Evolutionary conservation across 2,888 invertebrate species (phyloP), one percentile per base, ranked within the genome.

Genomic region (Macrophya annulata): DNA sequence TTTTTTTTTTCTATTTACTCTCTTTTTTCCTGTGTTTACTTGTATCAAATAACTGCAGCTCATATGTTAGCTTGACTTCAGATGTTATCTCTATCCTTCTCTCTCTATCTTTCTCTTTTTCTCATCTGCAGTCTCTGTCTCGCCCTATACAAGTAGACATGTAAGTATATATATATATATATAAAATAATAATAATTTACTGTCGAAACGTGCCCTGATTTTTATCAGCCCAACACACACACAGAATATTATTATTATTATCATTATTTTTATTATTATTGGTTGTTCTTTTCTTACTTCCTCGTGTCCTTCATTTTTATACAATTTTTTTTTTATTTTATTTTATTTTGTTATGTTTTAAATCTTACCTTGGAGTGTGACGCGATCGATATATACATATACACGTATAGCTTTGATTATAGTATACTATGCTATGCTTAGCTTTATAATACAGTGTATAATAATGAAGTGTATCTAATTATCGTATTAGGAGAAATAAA

Each of bases 171-270:
- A 1, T 17, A 6, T 17, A 5, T 8, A 6, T 55, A 1, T 55
- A n/a, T n/a, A n/a, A n/a, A n/a, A n/a, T n/a, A 31, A 8, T n/a
- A 55, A 55, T 55, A 51, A 51, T 55, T 55, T 55, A 55, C 55
- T n/a, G 55, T 55, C n/a, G 55, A 55, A 55, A 55, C 55, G 55
- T 55, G 55, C 55, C n/a, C 55, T n/a, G 55, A 55, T 55, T n/a
- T 55, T 55, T 55, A 55, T 55, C 55, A n/a, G 8, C 55, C 17
- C 55, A 3, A n/a, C 55, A 55, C 55, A 55, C 55, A n/a, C 55
- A n/a, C n/a, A 55, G 2, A 48, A 4, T 12, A 48, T 48, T 1
- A 12, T 48, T 48, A 48, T 17, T 15, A 17, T 48, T 17, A 17
- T 48, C 15, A 48, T 48, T 15, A 51, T 51, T 4, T 0, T 51